phyloP scores from a whole-genome alignment of 2,888 invertebrate species.

The Chaetogeoica ovagalla region DNA sequence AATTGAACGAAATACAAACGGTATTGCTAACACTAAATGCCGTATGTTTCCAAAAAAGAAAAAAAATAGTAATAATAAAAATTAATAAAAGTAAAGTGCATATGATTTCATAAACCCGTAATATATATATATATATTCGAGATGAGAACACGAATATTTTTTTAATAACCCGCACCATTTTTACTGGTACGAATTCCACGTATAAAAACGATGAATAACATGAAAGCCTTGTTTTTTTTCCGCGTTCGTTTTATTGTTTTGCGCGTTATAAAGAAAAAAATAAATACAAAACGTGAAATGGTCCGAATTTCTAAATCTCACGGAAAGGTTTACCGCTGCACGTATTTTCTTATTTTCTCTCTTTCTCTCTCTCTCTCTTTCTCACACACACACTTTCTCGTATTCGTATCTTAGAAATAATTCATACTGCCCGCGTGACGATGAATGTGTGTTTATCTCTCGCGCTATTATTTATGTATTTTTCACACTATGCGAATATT shows the following conservation, averaged over 20 bases:
- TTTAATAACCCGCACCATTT: constrained; percentile 14
- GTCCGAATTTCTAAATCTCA: constrained; percentile 4
- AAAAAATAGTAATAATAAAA: too few relatives aligned
- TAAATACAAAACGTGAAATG: too few relatives aligned
- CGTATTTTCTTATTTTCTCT: background rate
- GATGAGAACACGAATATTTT: background rate
- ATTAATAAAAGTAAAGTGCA: background rate
- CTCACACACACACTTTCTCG: too few relatives aligned
- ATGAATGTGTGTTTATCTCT: background rate
- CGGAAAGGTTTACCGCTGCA: background rate
- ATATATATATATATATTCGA: background rate
- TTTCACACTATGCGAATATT: constrained; percentile 6
- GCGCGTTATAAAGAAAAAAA: background rate
- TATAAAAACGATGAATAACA: background rate
- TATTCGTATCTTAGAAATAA: constrained; percentile 1
- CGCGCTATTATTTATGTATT: constrained; percentile 11
- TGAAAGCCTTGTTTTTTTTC: background rate
- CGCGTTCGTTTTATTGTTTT: constrained; percentile 1
- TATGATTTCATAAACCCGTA: constrained; percentile 1
- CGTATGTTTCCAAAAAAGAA: constrained; percentile 7
- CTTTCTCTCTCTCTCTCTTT: too few relatives aligned
- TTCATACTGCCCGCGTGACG: constrained; percentile 2
- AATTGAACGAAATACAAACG: constrained; percentile 18
- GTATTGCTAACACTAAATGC: constrained; percentile 24
- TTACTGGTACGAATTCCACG: background rate